Base-by-base conservation (phyloP, 1,140 invertebrate species). In the Formica selysi region DNA sequence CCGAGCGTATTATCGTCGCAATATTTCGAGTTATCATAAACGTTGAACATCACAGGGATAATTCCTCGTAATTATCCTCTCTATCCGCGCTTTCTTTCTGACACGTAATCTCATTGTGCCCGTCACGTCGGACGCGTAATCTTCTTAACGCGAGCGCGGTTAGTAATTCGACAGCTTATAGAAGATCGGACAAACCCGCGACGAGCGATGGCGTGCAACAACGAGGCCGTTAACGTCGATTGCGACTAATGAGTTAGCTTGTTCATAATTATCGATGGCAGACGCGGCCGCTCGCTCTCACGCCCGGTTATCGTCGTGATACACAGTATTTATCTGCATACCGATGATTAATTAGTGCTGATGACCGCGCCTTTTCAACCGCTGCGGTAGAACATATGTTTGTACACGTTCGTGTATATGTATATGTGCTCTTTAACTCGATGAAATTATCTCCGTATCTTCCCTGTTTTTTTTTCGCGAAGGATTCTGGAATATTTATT, bases 211-310 rank as follows among this genome's bases (percentile, higher is more conserved):
- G 73, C n/a, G 59, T 26, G 51, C 51, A 54, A 29, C 80, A 65
- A 85, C 73, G 51, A 78, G 79, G 79, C 86, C 68, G 86, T 91
- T 89, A 89, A 91, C 62, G 88, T 91, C 81, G 65, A 78, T 64
- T 83, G 85, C 78, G 87, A 89, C 85, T 91, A 91, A 91, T 76
- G 90, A 89, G 83, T 91, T 81, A 26, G 83, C 81, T 78, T 88
- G 86, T 89, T 91, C 87, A 91, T 91, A 91, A 91, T 91, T 89
- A 91, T 91, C 65, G 32, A 32, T 4, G 76, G 76, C 71, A 57
- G 74, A 80, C 79, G 64, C 73, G 62, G 71, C 51, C 61, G 32
- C 32, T 70, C 54, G 87, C 59, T 59, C 70, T 41, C 44, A 29
- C 61, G 51, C 44, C 68, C n/a, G 70, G 71, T 90, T 89, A 87